Base-by-base conservation (phyloP, 2,888 invertebrate genomes). In the Sarcophaga subvicina region DNA sequence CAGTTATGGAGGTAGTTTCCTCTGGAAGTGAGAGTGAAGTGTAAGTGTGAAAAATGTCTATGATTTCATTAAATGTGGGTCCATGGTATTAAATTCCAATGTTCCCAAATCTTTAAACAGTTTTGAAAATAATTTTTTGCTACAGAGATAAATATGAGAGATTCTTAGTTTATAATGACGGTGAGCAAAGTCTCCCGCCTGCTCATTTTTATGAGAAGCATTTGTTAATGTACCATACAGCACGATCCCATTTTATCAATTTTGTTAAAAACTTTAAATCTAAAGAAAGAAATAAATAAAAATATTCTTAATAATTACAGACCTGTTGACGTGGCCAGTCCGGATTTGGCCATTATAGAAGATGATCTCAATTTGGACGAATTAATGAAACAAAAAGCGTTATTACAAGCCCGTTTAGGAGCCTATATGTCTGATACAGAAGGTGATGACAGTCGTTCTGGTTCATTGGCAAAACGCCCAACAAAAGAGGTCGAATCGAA, bases 291-390 rank as follows among this genome's bases (percentile, higher is more conserved):
- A 8, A 10, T 37, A 37, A 8, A 37, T 37, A 62, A 78, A 20
- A 11, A 37, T 69, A 11, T 76, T 47, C 45, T 49, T 25, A 10
- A 22, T 63, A 63, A 49, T 78, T 81, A 12, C 77, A 93, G 93
- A 67, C 90, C 91, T 87, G 95, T 95, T 90, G 96, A 96, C 91
- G 95, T 95, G 89, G 95, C 95, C 20, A 96, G 96, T 91, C 96
- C 96, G 49, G 96, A 96, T 89, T 95, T 97, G 82, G 95, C 95
- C 11, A 95, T 96, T 82, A 96, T 97, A 82, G 97, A 97, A 92
- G 97, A 97, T 88, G 97, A 97, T 90, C 95, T 98, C 89, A 97
- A 98, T 92, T 93, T 98, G 47, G 98, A 98, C 91, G 98, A 98
- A 89, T 94, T 98, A 82, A 98, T 98, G 97, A 96, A 96, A 90